Base-by-base conservation (phyloP, 2,888 invertebrate genomes). In the Drosophila koepferae region DNA sequence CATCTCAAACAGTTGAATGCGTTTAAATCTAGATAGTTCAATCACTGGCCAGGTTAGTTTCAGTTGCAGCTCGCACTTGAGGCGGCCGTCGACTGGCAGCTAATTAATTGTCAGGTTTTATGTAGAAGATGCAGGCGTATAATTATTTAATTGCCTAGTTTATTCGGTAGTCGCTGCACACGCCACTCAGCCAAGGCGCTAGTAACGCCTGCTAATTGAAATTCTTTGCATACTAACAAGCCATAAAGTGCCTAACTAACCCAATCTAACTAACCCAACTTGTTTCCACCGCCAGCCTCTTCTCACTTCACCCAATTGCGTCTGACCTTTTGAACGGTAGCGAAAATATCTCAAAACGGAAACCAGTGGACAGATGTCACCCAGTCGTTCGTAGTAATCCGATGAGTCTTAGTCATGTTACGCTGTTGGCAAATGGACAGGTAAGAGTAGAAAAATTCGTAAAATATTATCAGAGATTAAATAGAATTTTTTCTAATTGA, bases 221-320 rank as follows among this genome's bases (percentile, higher is more conserved):
- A 84, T 89, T 80, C 72, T 74, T 80, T 86, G 86, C 79, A 86
- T 89, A 82, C 89, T 86, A 86, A 86, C 87, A 81, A 87, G 85
- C 66, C 62, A 58, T 75, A 75, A 71, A 69, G 49, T 71, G 46
- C 36, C 41, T 65, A 55, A 40, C 55, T 67, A 66, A 55, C 56
- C 61, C 67, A 77, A 82, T 51, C 38, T 55, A 44, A 43, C 56
- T 61, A 66, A 54, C 58, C 62, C 65, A 80, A 84, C 80, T 80
- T 43, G 86, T 80, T 88, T 80, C 48, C 68, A 74, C 63, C 68
- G 66, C 16, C 54, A 38, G 31, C 58, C 56, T 23, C 48, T 48
- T 46, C 46, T 44, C 23, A 2, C 12, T 14, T 2, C 3, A 12
- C 7, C 44, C 54, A 58, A 59, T 72, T 58, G 71, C 76, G 20